A percentile compares a stretch with the other conserved stretches of the same genome.
phyloP scores from a whole-genome alignment of 2,888 invertebrate genomes.

The Dicycla oo region DNA sequence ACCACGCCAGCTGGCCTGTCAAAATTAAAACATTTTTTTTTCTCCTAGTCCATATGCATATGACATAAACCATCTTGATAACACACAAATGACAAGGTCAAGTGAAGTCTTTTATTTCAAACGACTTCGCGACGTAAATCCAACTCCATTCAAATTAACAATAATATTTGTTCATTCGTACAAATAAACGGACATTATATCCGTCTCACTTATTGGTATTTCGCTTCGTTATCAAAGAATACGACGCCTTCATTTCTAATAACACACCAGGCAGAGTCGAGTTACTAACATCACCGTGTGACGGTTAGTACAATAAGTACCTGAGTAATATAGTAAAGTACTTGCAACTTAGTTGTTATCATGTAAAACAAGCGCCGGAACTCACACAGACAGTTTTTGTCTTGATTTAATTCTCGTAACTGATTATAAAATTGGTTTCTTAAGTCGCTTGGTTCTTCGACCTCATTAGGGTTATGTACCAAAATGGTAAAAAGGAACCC shows the following conservation, averaged over 20 bases:
- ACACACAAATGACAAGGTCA: not conserved
- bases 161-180: constrained; percentile 28
- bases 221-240: constrained; percentile 65
- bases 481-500: no score
- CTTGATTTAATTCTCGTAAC: constrained; percentile 46
- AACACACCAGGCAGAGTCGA: constrained; percentile 62
- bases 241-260: constrained; percentile 62
- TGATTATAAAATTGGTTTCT: constrained; percentile 14
- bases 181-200: constrained; percentile 49
- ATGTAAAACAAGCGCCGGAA: constrained; percentile 55
- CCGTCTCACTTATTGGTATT: constrained; percentile 54
- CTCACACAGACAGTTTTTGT: constrained; percentile 34
- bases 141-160: not conserved
- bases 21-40: no score
- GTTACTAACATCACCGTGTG: constrained; percentile 58
- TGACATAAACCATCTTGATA: not conserved
- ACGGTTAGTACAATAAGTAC: constrained; percentile 39
- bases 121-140: not conserved
- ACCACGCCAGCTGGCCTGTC: no score
- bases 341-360: constrained; percentile 68
- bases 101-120: constrained; percentile 6
- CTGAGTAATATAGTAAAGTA: constrained; percentile 28
- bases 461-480: not conserved
- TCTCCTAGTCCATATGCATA: not conserved
- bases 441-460: not conserved